phyloP scores from a whole-genome alignment of 2,888 invertebrate species.

The Drosophila colorata region DNA sequence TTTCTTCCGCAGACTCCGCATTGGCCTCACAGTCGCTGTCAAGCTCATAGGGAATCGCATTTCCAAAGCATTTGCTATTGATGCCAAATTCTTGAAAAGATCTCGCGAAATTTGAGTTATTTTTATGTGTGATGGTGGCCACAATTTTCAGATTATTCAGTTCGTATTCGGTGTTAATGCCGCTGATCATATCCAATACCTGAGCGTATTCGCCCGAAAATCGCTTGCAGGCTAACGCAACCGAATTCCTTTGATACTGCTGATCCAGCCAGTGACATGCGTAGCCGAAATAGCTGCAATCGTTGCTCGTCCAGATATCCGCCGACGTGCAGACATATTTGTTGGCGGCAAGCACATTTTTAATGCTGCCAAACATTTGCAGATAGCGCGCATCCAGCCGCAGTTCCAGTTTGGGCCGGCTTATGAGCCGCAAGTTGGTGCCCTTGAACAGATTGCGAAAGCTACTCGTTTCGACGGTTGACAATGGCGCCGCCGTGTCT shows the following conservation, averaged over 20 bases:
- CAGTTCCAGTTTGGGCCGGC: slow-evolving; percentile 13
- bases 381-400: slow-evolving; percentile 25
- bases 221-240: slow-evolving; percentile 29
- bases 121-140: slow-evolving; percentile 27
- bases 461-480: slow-evolving; percentile 34
- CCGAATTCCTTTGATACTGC: slow-evolving; percentile 40
- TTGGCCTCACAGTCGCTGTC: background rate
- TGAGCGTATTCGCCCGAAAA: slow-evolving; percentile 15
- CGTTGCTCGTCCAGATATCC: slow-evolving; percentile 28
- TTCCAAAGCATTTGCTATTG: background rate
- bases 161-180: slow-evolving; percentile 32
- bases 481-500: slow-evolving; percentile 29
- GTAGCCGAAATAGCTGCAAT: slow-evolving; percentile 27
- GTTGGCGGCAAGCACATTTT: slow-evolving; percentile 5
- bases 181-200: slow-evolving; percentile 28
- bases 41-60: background rate
- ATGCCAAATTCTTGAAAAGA: slow-evolving; percentile 34
- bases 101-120: background rate
- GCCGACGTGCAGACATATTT: slow-evolving; percentile 45
- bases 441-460: slow-evolving; percentile 45
- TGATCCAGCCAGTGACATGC: slow-evolving; percentile 52
- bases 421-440: slow-evolving; percentile 35
- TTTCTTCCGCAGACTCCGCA: background rate
- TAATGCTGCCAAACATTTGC: slow-evolving; percentile 31
- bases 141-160: slow-evolving; percentile 44